A percentile compares a stretch with the other conserved stretches of the same genome.
Evolutionary conservation across 2,888 invertebrate species (phyloP).

Genomic region (Zeuzera pyrina): DNA sequence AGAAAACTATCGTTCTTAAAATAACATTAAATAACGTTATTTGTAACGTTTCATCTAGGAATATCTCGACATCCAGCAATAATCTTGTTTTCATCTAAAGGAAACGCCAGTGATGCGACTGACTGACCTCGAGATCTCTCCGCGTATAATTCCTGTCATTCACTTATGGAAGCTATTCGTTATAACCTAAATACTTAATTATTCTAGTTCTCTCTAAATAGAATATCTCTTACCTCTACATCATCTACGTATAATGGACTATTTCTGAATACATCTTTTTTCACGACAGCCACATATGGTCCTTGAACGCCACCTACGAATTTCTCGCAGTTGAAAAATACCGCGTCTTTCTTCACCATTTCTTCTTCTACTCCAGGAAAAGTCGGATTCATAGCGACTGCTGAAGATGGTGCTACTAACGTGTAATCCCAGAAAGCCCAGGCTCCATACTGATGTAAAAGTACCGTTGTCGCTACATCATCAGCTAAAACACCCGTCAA

Average conservation of each 20-base stretch:
- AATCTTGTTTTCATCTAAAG: too few relatives aligned
- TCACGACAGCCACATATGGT: slow-evolving; percentile 76
- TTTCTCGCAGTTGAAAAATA: slow-evolving; percentile 92
- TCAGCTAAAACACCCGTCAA: slow-evolving; percentile 91
- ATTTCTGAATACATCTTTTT: slow-evolving; percentile 62
- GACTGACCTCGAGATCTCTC: too few relatives aligned
- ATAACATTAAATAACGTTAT: too few relatives aligned
- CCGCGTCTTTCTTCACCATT: slow-evolving; percentile 88
- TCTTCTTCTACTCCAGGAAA: slow-evolving; percentile 77
- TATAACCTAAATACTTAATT: not conserved
- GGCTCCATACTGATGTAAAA: slow-evolving; percentile 87
- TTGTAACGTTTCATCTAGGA: too few relatives aligned
- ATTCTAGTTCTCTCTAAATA: not conserved
- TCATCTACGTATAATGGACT: slow-evolving; percentile 48
- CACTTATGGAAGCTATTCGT: too few relatives aligned
- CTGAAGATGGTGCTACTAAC: slow-evolving; percentile 84
- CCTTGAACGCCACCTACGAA: slow-evolving; percentile 93
- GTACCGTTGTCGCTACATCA: slow-evolving; percentile 84
- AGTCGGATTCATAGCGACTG: slow-evolving; percentile 89
- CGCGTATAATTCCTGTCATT: too few relatives aligned
- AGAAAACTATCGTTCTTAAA: too few relatives aligned
- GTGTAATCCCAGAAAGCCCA: slow-evolving; percentile 94
- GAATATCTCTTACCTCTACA: slow-evolving; percentile 52
- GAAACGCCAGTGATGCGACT: too few relatives aligned
- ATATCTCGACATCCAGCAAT: too few relatives aligned